Base-by-base conservation (phyloP, 2,888 invertebrate genomes). In the Ophion costatus region DNA sequence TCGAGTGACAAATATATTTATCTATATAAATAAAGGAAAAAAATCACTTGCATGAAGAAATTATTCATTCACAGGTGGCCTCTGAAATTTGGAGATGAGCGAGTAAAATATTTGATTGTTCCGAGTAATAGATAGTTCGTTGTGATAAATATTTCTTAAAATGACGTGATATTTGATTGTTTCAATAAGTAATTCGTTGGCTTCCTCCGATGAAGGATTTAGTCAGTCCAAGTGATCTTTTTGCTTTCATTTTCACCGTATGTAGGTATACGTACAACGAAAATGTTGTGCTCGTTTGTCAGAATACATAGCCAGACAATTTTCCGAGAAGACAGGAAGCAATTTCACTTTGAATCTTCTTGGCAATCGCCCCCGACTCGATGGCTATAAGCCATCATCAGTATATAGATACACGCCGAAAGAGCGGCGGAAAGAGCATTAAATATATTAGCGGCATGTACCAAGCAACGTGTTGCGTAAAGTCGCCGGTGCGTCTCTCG, bases 251-350 rank as follows among this genome's bases (percentile, higher is more conserved):
- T 14, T 14, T 17, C 17, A 42, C 9, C 5, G 20, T 1, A 61
- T 42, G 70, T 42, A 63, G 42, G 69, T 29, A 57, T 51, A 61
- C 64, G 56, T 33, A 69, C 20, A 63, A 70, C 20, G 63, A 76
- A 83, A 84, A 73, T 71, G 73, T 56, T 29, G 71, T 51, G 64
- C 20, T 74, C 81, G 57, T 77, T 66, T 70, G 77, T 85, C 80
- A 77, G 78, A 80, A 83, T 87, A 88, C 83, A 82, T 83, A 81
- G 88, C 88, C 87, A 90, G 90, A 91, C 89, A 87, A 90, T 90
- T 90, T 90, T 91, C 90, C 87, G 63, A 89, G 90, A 91, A 91
- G 87, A 87, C 89, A 86, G 88, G 89, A 90, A 89, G 85, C 89
- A 85, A 88, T 88, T 87, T 87, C 79, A 78, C 84, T 85, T 89